These are phyloP conservation scores for Hippasteria phrygiana DNA, from an alignment of 53 echinoderm and acorn worm species.

Conservation along the genomic window DNA sequence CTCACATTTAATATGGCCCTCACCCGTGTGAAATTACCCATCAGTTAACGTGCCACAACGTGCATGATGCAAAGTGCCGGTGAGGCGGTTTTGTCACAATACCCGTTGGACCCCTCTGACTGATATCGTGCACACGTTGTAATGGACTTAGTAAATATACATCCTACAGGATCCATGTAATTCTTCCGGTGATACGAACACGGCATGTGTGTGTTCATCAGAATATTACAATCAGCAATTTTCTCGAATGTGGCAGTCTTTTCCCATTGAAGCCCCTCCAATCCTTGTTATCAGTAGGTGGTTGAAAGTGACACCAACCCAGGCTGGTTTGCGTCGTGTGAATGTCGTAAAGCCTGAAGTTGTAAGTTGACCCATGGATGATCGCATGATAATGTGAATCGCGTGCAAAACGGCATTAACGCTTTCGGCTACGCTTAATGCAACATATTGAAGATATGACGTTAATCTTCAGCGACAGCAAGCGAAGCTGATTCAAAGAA, in stretches of 20 bases:
- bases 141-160: constrained; percentile 24
- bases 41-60: not conserved
- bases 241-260: not conserved
- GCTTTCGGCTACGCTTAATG: too few species aligned
- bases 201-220: constrained; percentile 9
- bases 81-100: not conserved
- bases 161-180: constrained; percentile 12
- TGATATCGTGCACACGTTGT: not conserved
- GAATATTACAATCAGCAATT: constrained; percentile 46
- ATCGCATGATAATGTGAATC: too few species aligned
- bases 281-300: not conserved
- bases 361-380: too few species aligned
- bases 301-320: not conserved
- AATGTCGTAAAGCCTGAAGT: not conserved
- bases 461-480: too few species aligned
- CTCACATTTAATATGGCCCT: not conserved
- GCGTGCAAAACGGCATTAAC: too few species aligned
- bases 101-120: not conserved
- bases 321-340: too few species aligned
- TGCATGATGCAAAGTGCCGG: not conserved
- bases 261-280: not conserved
- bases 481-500: too few species aligned
- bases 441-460: too few species aligned
- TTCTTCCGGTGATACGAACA: constrained; percentile 45
- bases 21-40: not conserved